These are phyloP conservation scores for Whitmania pigra DNA, from an alignment of 1,140 invertebrate species.

Conservation along the genomic window DNA sequence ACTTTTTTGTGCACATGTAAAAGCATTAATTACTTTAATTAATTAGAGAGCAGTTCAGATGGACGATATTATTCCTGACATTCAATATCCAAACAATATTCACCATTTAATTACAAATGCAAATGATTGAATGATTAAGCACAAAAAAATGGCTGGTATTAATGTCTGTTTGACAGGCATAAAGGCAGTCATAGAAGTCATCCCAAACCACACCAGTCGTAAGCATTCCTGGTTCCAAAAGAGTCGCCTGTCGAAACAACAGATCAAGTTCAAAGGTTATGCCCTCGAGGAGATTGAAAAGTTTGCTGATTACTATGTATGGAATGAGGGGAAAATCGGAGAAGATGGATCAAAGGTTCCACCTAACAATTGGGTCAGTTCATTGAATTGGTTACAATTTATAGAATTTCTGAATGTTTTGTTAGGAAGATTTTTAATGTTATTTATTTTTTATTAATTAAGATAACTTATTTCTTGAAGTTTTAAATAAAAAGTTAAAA, in stretches of 20 bases:
- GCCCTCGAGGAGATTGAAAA: slow-evolving; percentile 29
- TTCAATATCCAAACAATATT: no score
- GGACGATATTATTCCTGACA: no score
- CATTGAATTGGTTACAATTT: neutral
- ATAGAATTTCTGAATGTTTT: neutral
- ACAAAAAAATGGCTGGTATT: neutral
- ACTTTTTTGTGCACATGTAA: no score
- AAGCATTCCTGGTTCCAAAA: slow-evolving; percentile 63
- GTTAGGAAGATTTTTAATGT: no score
- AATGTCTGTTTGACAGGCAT: slow-evolving; percentile 29
- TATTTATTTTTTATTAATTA: no score
- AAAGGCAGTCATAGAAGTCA: slow-evolving; percentile 55
- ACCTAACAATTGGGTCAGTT: slow-evolving; percentile 62
- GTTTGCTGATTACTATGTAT: slow-evolving; percentile 41
- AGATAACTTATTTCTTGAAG: no score
- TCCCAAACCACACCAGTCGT: slow-evolving; percentile 71
- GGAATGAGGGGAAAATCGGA: slow-evolving; percentile 45
- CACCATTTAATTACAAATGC: no score
- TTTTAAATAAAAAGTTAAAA: no score
- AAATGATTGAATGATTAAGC: neutral
- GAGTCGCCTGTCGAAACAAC: slow-evolving; percentile 44
- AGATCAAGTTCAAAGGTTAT: no score
- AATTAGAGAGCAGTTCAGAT: no score
- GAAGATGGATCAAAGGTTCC: slow-evolving; percentile 35
- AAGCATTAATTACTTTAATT: no score